Evolutionary conservation across 2,888 invertebrate genomes (phyloP).

Genomic region (Eilema sororculum): DNA sequence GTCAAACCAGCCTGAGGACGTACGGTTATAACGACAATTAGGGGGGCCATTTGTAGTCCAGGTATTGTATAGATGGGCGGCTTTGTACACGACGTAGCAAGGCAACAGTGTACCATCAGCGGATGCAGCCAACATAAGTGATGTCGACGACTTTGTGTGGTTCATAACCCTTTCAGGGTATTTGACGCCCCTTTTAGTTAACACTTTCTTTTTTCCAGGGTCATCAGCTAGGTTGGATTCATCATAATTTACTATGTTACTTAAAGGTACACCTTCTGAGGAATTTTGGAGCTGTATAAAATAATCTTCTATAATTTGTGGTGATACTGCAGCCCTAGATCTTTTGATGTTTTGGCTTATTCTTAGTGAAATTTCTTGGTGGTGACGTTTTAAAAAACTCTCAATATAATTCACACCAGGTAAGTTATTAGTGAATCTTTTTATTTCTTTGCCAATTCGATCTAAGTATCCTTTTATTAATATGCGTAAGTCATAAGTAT

Average conservation of each 20-base stretch:
- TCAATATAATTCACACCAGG: slow-evolving; percentile 31
- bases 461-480: slow-evolving; percentile 47
- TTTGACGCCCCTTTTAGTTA: slow-evolving; percentile 54
- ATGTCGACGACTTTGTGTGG: slow-evolving; percentile 56
- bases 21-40: slow-evolving; percentile 61
- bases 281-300: slow-evolving; percentile 24
- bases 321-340: slow-evolving; percentile 33
- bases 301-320: slow-evolving; percentile 36
- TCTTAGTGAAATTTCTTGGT: slow-evolving; percentile 13
- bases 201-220: slow-evolving; percentile 40
- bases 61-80: slow-evolving; percentile 58
- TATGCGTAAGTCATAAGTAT: slow-evolving; percentile 35
- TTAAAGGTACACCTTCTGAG: slow-evolving; percentile 21
- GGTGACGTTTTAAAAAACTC: slow-evolving; percentile 12
- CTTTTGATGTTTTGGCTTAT: slow-evolving; percentile 42
- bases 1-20: slow-evolving; percentile 66
- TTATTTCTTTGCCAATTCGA: slow-evolving; percentile 28
- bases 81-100: slow-evolving; percentile 69
- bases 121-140: slow-evolving; percentile 63
- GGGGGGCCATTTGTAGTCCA: slow-evolving; percentile 66
- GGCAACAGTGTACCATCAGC: slow-evolving; percentile 51
- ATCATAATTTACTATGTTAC: slow-evolving; percentile 39
- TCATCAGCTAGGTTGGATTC: slow-evolving; percentile 44
- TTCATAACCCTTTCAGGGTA: slow-evolving; percentile 58
- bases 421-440: slow-evolving; percentile 45